phyloP scores from a whole-genome alignment of 2,888 invertebrate genomes.

The Aphodius granarius region DNA sequence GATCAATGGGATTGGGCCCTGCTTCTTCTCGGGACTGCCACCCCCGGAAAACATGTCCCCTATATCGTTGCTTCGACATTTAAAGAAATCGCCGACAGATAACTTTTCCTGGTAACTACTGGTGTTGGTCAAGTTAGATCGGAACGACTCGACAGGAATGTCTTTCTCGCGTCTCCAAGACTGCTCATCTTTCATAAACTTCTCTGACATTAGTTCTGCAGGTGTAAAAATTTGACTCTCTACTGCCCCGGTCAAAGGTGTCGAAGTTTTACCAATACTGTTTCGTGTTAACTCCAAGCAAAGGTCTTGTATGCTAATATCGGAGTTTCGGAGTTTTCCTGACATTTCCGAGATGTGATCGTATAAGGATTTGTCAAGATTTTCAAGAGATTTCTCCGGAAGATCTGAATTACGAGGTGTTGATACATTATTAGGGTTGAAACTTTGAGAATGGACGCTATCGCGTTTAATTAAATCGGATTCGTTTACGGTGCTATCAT shows the following conservation, averaged over 20 bases:
- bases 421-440: constrained; percentile 21
- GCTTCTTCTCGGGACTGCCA: constrained; percentile 39
- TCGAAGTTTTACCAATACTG: constrained; percentile 3
- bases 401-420: constrained; percentile 17
- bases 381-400: background rate
- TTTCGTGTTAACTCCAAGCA: constrained; percentile 38
- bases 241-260: constrained; percentile 10
- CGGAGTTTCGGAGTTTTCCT: constrained; percentile 36
- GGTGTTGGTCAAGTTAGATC: background rate
- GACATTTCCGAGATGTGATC: constrained; percentile 37
- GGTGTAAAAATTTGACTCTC: constrained; percentile 41
- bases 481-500: constrained; percentile 46
- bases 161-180: constrained; percentile 50
- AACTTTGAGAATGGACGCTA: constrained; percentile 8
- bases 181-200: constrained; percentile 51
- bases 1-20: constrained; percentile 42
- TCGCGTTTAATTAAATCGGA: constrained; percentile 39
- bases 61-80: constrained; percentile 51
- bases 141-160: constrained; percentile 33
- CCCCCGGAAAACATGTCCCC: constrained; percentile 40
- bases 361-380: constrained; percentile 14
- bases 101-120: constrained; percentile 40
- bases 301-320: constrained; percentile 40
- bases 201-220: constrained; percentile 49
- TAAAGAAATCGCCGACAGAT: constrained; percentile 55